Evolutionary conservation across 2,113 vertebrate species (phyloP).

Genomic region (Spea bombifrons): DNA sequence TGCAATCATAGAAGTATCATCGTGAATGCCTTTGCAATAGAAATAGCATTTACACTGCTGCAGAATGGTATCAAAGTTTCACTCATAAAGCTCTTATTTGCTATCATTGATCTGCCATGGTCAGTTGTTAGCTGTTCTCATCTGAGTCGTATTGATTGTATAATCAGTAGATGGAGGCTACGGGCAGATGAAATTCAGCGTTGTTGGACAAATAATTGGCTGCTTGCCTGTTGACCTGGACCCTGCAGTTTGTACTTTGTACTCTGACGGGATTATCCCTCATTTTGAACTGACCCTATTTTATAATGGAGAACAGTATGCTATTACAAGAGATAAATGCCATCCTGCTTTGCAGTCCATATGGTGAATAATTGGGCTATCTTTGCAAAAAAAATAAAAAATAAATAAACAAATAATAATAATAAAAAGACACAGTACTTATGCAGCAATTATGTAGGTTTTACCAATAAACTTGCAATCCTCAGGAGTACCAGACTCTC

Average conservation of each 20-base stretch:
- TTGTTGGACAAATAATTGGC: conserved; percentile 96
- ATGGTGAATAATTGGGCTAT: conserved; percentile 62
- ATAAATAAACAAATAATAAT: not conserved
- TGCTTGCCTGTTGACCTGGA: conserved; percentile 91
- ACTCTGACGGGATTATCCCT: conserved; percentile 61
- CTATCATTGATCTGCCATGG: conserved; percentile 95
- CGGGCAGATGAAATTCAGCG: conserved; percentile 96
- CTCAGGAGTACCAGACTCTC: not conserved
- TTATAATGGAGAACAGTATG: conserved; percentile 64
- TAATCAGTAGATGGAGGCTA: conserved; percentile 95
- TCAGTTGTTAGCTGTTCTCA: conserved; percentile 99
- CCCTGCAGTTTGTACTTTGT: conserved; percentile 77
- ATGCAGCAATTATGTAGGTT: not conserved
- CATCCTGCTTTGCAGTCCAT: conserved; percentile 68
- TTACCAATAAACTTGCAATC: not conserved
- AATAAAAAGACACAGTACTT: not conserved
- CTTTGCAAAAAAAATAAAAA: conserved; percentile 31
- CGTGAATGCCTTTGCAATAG: conserved; percentile 82
- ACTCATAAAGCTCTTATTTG: conserved; percentile 97
- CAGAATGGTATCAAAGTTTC: conserved; percentile 97
- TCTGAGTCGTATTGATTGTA: conserved; percentile 95
- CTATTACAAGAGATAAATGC: conserved; percentile 79
- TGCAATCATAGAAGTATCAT: conserved; percentile 99
- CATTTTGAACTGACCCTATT: conserved; percentile 75
- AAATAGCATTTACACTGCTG: conserved; percentile 85